phyloP scores from a whole-genome alignment of 2,888 invertebrate species.

The Allolobophora icterica region DNA sequence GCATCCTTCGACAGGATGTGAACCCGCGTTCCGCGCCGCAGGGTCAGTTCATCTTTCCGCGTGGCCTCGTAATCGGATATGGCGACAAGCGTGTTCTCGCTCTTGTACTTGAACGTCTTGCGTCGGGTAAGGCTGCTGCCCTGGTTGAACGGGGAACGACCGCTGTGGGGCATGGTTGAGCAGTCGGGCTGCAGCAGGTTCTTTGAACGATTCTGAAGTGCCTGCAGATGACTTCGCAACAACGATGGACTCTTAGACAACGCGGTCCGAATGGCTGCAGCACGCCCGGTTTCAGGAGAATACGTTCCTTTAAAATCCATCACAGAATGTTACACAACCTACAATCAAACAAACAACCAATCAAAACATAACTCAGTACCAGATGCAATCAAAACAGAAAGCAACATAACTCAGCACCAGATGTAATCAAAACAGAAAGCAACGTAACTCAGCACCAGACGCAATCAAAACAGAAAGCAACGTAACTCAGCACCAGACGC shows the following conservation, averaged over 20 bases:
- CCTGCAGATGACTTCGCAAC: constrained; percentile 21
- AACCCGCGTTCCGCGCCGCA: constrained; percentile 86
- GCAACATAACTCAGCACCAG: not conserved
- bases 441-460: not conserved
- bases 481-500: not conserved
- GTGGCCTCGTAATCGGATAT: constrained; percentile 91
- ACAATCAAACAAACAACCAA: not conserved
- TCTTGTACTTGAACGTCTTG: constrained; percentile 29
- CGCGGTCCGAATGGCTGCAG: constrained; percentile 19
- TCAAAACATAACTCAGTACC: not conserved
- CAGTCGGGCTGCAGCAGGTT: not conserved
- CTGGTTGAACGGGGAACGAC: constrained; percentile 12
- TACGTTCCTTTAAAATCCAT: not conserved
- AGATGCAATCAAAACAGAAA: not conserved
- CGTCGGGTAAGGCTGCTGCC: constrained; percentile 22
- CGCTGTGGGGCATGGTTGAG: constrained; percentile 13
- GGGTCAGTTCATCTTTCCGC: constrained; percentile 89
- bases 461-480: not conserved
- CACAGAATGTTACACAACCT: not conserved
- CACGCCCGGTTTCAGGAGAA: not conserved
- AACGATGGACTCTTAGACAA: constrained; percentile 25
- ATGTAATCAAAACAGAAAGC: not conserved
- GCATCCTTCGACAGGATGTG: constrained; percentile 89
- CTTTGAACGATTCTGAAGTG: constrained; percentile 19
- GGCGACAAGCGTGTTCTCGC: constrained; percentile 76